Evolutionary conservation across 1,140 invertebrate species (phyloP).

Genomic region (Atta colombica): DNA sequence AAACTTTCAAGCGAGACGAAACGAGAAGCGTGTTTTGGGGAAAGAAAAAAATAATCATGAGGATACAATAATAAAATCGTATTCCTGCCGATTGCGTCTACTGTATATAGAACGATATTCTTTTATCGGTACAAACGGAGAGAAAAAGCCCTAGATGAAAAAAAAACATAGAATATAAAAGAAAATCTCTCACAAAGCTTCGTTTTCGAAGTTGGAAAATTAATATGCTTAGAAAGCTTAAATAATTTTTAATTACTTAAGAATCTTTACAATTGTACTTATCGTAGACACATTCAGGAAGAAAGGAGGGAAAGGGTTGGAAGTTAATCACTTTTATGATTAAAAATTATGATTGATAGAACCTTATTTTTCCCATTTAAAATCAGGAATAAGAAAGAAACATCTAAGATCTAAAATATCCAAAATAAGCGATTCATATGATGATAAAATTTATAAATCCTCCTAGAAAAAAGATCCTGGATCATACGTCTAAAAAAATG

Average conservation of each 20-base stretch:
- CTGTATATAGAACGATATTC: not conserved
- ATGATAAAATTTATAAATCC: too few relatives aligned
- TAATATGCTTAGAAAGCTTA: not conserved
- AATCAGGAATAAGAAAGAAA: too few relatives aligned
- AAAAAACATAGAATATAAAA: not conserved
- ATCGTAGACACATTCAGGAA: not conserved
- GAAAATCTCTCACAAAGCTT: slow-evolving; percentile 4
- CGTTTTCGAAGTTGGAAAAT: not conserved
- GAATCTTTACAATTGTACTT: not conserved
- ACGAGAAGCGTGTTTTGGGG: slow-evolving; percentile 25
- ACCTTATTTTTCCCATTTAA: too few relatives aligned
- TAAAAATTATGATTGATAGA: too few relatives aligned
- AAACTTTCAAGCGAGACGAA: slow-evolving; percentile 70
- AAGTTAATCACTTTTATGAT: too few relatives aligned
- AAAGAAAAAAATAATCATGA: slow-evolving; percentile 51
- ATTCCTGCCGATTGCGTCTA: slow-evolving; percentile 14
- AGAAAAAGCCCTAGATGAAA: not conserved
- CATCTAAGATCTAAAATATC: too few relatives aligned
- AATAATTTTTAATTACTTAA: not conserved
- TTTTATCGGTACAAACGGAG: not conserved
- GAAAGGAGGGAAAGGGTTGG: too few relatives aligned
- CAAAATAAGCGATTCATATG: too few relatives aligned
- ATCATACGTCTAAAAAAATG: too few relatives aligned
- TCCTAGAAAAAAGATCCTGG: too few relatives aligned
- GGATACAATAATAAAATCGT: slow-evolving; percentile 62